phyloP scores from a whole-genome alignment of 2,888 invertebrate species.

The Brachylomia viminalis region DNA sequence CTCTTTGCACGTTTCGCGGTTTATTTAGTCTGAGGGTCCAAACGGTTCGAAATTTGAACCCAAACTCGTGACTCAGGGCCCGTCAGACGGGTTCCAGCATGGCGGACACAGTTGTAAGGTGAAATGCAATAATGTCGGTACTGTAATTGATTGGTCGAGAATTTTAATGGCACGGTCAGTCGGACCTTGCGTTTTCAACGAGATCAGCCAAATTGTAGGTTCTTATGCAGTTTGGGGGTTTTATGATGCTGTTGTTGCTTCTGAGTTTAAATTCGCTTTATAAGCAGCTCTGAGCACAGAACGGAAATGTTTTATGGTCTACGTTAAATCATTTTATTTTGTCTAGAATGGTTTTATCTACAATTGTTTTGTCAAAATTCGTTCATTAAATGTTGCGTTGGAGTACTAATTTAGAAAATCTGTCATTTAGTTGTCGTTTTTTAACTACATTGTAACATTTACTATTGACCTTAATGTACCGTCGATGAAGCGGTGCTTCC shows the following conservation, averaged over 20 bases:
- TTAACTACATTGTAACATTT: background rate
- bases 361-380: background rate
- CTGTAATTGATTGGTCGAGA: constrained; percentile 56
- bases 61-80: constrained; percentile 81
- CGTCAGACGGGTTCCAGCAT: constrained; percentile 79
- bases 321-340: background rate
- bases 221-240: constrained; percentile 32
- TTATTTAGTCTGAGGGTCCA: constrained; percentile 71
- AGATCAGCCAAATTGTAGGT: constrained; percentile 41
- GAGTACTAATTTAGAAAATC: background rate
- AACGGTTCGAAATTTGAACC: constrained; percentile 81
- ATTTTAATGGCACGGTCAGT: constrained; percentile 60
- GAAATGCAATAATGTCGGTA: constrained; percentile 59
- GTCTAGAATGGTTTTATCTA: no score
- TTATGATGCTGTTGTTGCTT: constrained; percentile 24
- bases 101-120: constrained; percentile 68
- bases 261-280: constrained; percentile 17
- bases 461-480: background rate
- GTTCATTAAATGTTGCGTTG: background rate
- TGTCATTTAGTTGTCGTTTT: background rate
- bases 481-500: constrained; percentile 24
- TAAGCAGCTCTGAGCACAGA: background rate
- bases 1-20: constrained; percentile 49
- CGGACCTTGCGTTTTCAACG: constrained; percentile 43
- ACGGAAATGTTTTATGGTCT: background rate